Evolutionary conservation across 2,797 vertebrate species (phyloP).

Genomic region (Menidia menidia): DNA sequence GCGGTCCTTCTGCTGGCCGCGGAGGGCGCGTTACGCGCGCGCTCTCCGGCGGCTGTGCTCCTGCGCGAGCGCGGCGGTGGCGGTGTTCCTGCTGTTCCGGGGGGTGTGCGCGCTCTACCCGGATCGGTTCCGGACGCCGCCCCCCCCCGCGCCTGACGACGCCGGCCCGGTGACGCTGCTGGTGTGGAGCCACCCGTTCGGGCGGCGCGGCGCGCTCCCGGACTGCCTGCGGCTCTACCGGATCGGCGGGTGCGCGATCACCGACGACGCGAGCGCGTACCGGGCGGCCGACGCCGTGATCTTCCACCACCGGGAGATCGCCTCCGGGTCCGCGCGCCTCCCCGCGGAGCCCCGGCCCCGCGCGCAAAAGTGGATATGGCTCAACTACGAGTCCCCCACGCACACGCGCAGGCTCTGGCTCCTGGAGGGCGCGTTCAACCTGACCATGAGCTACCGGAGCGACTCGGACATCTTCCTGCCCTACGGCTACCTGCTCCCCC

Average conservation of each 20-base stretch:
- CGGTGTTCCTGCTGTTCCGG: conserved; percentile 44
- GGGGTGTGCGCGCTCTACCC: conserved; percentile 47
- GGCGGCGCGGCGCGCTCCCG: conserved; percentile 43
- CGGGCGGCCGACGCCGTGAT: conserved; percentile 73
- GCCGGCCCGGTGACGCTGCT: conserved; percentile 63
- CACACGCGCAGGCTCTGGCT: conserved; percentile 78
- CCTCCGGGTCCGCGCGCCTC: conserved; percentile 50
- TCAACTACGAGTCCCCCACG: conserved; percentile 95
- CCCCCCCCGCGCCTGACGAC: not conserved
- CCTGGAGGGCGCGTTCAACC: conserved; percentile 86
- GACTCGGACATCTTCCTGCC: conserved; percentile 91
- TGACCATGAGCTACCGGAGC: conserved; percentile 89
- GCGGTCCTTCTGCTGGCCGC: not conserved
- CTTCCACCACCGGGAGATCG: conserved; percentile 81
- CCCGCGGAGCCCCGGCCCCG: conserved; percentile 74
- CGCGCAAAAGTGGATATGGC: conserved; percentile 93
- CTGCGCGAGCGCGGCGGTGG: not conserved
- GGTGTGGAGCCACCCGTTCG: conserved; percentile 81
- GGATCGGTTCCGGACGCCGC: not conserved
- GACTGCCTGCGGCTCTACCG: conserved; percentile 66
- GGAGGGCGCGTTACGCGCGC: conserved; percentile 16
- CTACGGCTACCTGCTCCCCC: conserved; percentile 86
- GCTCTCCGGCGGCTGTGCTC: conserved; percentile 11
- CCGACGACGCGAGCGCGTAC: conserved; percentile 64
- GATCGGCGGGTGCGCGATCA: conserved; percentile 73